A percentile compares a stretch with the other conserved stretches of the same genome.
These are phyloP conservation scores for Diaphora mendica DNA, from an alignment of 2,888 invertebrate species.

Conservation along the genomic window DNA sequence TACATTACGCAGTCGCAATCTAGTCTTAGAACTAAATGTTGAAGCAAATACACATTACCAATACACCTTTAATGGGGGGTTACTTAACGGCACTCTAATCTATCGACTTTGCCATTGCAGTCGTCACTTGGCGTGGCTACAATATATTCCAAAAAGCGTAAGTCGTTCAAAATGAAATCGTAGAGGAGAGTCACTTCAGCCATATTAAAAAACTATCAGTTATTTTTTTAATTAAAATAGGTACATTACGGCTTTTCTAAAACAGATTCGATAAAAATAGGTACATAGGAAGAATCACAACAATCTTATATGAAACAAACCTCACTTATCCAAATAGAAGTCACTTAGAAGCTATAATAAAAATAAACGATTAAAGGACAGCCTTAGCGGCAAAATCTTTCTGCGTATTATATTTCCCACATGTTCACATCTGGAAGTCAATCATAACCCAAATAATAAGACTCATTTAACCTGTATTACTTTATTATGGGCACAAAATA, in stretches of 20 bases:
- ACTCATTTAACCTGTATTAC: neutral
- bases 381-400: neutral
- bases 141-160: slow-evolving; percentile 21
- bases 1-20: no score
- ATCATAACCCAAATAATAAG: neutral
- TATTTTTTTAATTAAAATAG: neutral
- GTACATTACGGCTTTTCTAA: neutral
- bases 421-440: neutral
- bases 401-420: neutral
- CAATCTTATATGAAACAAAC: neutral
- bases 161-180: neutral
- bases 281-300: no score
- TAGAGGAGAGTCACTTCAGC: no score
- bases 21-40: no score
- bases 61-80: no score
- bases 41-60: no score
- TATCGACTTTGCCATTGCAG: slow-evolving; percentile 31
- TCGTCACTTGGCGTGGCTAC: slow-evolving; percentile 25
- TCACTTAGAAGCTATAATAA: no score
- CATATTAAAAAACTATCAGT: neutral
- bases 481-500: slow-evolving; percentile 46
- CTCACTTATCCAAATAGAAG: neutral
- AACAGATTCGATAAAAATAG: no score
- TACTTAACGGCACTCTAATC: no score
- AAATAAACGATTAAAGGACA: neutral